Conservation (phyloP, 2,797 vertebrate genomes). For the Alectoris magna region DNA sequence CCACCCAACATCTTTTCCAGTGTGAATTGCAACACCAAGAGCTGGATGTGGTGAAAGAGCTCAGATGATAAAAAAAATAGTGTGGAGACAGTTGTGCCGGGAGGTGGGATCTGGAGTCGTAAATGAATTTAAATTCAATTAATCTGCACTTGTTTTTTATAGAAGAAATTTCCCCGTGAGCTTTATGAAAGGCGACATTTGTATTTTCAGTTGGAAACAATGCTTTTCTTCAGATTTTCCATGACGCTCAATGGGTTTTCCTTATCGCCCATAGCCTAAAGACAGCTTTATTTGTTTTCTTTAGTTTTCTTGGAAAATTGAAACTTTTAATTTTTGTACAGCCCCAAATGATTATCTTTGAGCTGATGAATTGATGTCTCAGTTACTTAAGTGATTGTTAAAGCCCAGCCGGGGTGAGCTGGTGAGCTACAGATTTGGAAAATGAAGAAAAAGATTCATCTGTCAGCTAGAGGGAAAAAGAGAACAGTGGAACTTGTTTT, state of each 20-base stretch:
- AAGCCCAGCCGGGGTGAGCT: not conserved
- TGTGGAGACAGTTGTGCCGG: not conserved
- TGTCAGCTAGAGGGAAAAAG: not conserved
- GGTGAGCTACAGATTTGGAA: constrained; percentile 20
- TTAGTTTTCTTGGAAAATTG: constrained; percentile 10
- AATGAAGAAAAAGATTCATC: constrained; percentile 13
- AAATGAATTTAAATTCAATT: not conserved
- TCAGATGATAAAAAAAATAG: not conserved
- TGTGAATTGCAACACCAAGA: not conserved
- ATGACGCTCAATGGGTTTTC: not conserved
- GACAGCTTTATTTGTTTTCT: not conserved
- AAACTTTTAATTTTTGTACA: constrained; percentile 20
- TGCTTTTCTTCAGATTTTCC: constrained; percentile 9
- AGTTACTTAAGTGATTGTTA: constrained; percentile 28
- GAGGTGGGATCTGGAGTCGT: not conserved
- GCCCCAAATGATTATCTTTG: constrained; percentile 36
- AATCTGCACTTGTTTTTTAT: not conserved
- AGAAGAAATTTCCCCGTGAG: not conserved
- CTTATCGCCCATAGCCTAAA: not conserved
- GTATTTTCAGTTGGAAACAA: constrained; percentile 15
- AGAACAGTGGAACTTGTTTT: constrained; percentile 13
- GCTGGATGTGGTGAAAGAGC: not conserved
- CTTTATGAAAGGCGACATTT: not conserved
- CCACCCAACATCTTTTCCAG: not conserved
- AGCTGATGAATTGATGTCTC: not conserved